These are phyloP conservation scores for Gallinago undulata DNA, from an alignment of 2,113 vertebrate genomes.

Conservation along the genomic window DNA sequence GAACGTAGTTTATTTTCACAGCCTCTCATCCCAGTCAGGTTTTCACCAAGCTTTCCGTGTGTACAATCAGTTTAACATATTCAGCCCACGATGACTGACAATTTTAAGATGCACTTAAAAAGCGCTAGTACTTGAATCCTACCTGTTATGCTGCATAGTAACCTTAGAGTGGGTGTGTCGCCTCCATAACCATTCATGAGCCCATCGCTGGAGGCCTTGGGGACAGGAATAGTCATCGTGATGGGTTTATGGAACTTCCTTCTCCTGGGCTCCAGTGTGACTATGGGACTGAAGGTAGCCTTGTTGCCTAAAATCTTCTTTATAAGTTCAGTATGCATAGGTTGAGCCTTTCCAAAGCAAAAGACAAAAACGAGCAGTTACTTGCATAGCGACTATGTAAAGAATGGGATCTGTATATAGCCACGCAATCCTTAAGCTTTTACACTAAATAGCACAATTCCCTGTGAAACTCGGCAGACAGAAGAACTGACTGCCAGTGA, in stretches of 20 bases:
- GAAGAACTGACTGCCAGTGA: not conserved
- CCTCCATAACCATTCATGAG: conserved; percentile 87
- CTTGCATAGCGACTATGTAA: not conserved
- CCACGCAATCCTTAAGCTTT: not conserved
- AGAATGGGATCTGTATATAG: not conserved
- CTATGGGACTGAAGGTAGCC: conserved; percentile 95
- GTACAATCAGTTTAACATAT: not conserved
- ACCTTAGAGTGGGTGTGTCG: conserved; percentile 88
- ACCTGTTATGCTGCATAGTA: conserved; percentile 98
- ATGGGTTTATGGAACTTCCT: conserved; percentile 99
- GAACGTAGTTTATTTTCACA: not conserved
- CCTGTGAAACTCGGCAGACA: not conserved
- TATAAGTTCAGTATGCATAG: conserved; percentile 86
- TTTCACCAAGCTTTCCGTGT: not conserved
- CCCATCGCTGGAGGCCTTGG: conserved; percentile 86
- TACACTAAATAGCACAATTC: not conserved
- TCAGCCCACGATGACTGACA: not conserved
- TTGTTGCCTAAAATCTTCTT: conserved; percentile 94
- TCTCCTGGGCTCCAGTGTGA: conserved; percentile 93
- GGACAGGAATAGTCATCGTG: conserved; percentile 96
- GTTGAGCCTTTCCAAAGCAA: conserved; percentile 83
- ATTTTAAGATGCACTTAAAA: not conserved
- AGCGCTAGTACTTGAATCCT: not conserved
- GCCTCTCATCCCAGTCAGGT: not conserved
- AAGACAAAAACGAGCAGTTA: not conserved